These are phyloP conservation scores for Psophia crepitans DNA, from an alignment of 2,113 vertebrate species.

Conservation along the genomic window DNA sequence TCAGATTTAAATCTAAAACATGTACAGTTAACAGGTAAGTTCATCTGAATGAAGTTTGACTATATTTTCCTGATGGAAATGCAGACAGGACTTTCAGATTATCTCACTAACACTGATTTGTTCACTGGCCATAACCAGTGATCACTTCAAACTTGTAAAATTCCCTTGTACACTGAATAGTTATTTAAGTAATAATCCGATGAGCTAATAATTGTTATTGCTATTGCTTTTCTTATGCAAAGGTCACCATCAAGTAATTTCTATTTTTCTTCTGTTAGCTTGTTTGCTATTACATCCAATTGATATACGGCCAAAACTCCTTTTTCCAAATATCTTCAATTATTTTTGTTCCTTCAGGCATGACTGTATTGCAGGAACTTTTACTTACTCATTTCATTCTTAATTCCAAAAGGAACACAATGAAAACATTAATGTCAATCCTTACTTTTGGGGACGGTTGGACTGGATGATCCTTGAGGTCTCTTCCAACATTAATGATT, in stretches of 20 bases:
- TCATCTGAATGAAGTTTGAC: not conserved
- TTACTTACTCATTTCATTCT: not conserved
- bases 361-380: not conserved
- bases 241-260: not conserved
- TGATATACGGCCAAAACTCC: not conserved
- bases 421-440: not conserved
- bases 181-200: not conserved
- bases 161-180: not conserved
- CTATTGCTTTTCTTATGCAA: not conserved
- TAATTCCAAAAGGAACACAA: not conserved
- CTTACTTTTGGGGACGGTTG: too few species aligned
- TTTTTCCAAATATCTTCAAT: not conserved
- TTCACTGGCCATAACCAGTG: not conserved
- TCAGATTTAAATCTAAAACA: not conserved
- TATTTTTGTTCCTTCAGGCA: not conserved
- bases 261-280: not conserved
- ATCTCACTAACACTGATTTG: not conserved
- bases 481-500: too few species aligned
- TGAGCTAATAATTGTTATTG: not conserved
- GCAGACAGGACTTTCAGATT: not conserved
- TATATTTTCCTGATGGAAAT: not conserved
- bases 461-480: too few species aligned
- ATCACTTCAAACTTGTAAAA: not conserved
- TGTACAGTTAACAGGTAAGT: not conserved
- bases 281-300: not conserved